These are phyloP conservation scores for Drosophila littoralis DNA, from an alignment of 1,140 invertebrate genomes.

Conservation along the genomic window DNA sequence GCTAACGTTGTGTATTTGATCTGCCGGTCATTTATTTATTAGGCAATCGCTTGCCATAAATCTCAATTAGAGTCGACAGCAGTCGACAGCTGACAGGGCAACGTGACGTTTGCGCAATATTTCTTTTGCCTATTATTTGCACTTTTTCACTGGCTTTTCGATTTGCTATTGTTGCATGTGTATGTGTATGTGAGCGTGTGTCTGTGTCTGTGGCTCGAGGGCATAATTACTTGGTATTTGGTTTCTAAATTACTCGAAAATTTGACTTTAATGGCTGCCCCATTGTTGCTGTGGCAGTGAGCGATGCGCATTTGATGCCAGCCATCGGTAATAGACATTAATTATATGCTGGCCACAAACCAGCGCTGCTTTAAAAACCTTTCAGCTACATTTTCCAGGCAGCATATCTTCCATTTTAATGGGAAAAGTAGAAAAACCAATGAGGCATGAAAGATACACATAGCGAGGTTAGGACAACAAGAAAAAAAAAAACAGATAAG, in stretches of 20 bases:
- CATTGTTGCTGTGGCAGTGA: conserved; percentile 15
- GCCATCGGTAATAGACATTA: conserved; percentile 13
- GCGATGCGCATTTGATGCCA: conserved; percentile 15
- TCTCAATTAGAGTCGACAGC: conserved; percentile 59
- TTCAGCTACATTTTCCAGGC: neutral
- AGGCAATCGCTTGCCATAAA: conserved; percentile 44
- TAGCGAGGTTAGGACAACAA: neutral
- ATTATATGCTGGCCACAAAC: conserved; percentile 9
- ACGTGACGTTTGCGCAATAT: conserved; percentile 59
- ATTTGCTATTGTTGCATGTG: conserved; percentile 11
- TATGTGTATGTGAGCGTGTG: neutral
- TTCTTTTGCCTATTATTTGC: conserved; percentile 30
- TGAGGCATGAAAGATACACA: neutral
- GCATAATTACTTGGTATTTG: conserved; percentile 47
- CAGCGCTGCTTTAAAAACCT: neutral
- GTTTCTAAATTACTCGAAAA: conserved; percentile 45
- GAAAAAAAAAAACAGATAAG: neutral
- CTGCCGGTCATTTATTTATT: conserved; percentile 32
- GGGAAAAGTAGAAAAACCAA: neutral
- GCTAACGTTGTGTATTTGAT: conserved; percentile 23
- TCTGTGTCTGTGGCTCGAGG: conserved; percentile 13
- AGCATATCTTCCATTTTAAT: too few relatives aligned
- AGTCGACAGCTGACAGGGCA: conserved; percentile 48
- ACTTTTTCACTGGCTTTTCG: conserved; percentile 12
- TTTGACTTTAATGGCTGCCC: conserved; percentile 20